A percentile compares a stretch with the other conserved stretches of the same genome.
These are phyloP conservation scores for Drosophila mimetica DNA, from an alignment of 2,888 invertebrate genomes.

Conservation along the genomic window DNA sequence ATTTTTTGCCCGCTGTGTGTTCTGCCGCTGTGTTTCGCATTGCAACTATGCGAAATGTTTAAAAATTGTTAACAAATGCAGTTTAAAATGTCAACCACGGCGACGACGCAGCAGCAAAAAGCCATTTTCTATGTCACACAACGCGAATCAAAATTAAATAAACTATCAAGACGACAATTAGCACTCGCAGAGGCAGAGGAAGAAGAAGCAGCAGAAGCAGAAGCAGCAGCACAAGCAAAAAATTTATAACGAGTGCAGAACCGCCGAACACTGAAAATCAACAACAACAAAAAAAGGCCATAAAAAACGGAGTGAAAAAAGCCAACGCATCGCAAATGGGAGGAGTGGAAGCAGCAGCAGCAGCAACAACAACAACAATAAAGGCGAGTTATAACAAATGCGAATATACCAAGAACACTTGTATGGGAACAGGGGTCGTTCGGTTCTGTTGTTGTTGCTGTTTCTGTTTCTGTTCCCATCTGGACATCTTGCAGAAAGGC, in stretches of 20 bases:
- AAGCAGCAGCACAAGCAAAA: slow-evolving; percentile 16
- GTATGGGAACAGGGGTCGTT: slow-evolving; percentile 3
- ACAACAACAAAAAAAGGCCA: slow-evolving; percentile 8
- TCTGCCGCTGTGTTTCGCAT: slow-evolving; percentile 28
- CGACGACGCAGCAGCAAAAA: slow-evolving; percentile 60
- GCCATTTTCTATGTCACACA: slow-evolving; percentile 72
- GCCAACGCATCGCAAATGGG: slow-evolving; percentile 72
- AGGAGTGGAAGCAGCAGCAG: neutral
- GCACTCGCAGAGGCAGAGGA: slow-evolving; percentile 23
- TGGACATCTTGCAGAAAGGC: slow-evolving; percentile 20
- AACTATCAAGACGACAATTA: slow-evolving; percentile 50
- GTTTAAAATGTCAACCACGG: slow-evolving; percentile 76
- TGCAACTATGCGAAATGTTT: slow-evolving; percentile 63
- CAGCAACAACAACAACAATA: neutral
- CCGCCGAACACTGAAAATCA: slow-evolving; percentile 9
- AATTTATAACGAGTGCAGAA: slow-evolving; percentile 44
- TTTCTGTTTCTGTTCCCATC: slow-evolving; percentile 9
- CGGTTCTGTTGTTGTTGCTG: no score
- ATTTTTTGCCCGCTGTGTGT: neutral
- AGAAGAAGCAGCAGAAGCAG: slow-evolving; percentile 12
- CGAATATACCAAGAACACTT: slow-evolving; percentile 58
- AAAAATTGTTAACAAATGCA: slow-evolving; percentile 80
- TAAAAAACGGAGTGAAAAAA: slow-evolving; percentile 59
- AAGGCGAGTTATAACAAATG: slow-evolving; percentile 41
- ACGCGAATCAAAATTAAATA: slow-evolving; percentile 34